Conservation (phyloP, 2,113 vertebrate genomes). For the Rhabdornis inornatus region DNA sequence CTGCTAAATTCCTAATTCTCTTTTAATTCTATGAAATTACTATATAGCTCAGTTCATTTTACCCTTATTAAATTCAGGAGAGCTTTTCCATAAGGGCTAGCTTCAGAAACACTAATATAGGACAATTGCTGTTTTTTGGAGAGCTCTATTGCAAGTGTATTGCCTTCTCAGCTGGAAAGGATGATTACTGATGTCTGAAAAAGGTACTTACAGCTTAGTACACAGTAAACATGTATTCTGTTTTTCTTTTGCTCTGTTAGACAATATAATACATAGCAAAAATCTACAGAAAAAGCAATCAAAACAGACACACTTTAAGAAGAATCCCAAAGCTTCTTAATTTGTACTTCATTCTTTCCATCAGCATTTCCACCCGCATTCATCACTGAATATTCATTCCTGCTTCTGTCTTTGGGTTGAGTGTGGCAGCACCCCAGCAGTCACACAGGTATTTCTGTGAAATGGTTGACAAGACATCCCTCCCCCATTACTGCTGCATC, state of each 20-base stretch:
- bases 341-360: slow-evolving; percentile 35
- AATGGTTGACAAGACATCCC: background rate
- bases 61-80: slow-evolving; percentile 26
- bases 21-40: slow-evolving; percentile 51
- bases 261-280: slow-evolving; percentile 74
- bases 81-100: slow-evolving; percentile 43
- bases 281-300: slow-evolving; percentile 71
- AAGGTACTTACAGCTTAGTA: slow-evolving; percentile 75
- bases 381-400: slow-evolving; percentile 71
- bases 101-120: slow-evolving; percentile 60
- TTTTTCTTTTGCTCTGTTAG: slow-evolving; percentile 76
- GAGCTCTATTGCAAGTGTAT: slow-evolving; percentile 64
- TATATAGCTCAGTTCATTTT: background rate
- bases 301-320: slow-evolving; percentile 69
- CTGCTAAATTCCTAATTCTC: slow-evolving; percentile 23
- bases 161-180: slow-evolving; percentile 70
- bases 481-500: background rate
- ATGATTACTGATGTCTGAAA: slow-evolving; percentile 70
- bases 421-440: background rate
- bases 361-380: slow-evolving; percentile 37
- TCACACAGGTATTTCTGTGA: slow-evolving; percentile 40
- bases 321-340: slow-evolving; percentile 51
- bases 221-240: slow-evolving; percentile 75
- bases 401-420: slow-evolving; percentile 43
- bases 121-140: slow-evolving; percentile 64